Conservation (phyloP, 2,797 vertebrate genomes). For the Anabacerthia variegaticeps region DNA sequence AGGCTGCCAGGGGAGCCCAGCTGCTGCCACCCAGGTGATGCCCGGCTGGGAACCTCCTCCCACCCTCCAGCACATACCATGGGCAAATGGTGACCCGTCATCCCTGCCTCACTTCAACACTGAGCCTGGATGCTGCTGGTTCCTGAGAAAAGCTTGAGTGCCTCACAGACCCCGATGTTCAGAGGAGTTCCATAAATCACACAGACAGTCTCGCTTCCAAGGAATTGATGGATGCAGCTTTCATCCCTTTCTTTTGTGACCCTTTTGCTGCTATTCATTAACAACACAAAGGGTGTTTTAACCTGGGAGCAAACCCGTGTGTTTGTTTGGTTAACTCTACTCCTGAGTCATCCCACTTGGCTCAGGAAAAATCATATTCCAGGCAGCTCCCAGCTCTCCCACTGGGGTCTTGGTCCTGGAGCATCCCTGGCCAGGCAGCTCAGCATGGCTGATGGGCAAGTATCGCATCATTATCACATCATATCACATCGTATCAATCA, state of each 20-base stretch:
- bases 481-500: fast-evolving
- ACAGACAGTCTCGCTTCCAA: background rate
- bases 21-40: background rate
- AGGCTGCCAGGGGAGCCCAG: background rate
- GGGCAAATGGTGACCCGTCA: background rate
- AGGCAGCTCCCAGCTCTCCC: background rate
- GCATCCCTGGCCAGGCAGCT: fast-evolving
- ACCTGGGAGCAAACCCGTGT: background rate
- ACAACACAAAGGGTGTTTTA: background rate
- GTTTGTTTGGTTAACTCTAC: background rate
- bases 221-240: constrained; percentile 7
- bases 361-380: background rate
- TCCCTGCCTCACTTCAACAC: fast-evolving
- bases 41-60: background rate
- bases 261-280: background rate
- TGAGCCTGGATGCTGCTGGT: background rate
- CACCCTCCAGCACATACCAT: background rate
- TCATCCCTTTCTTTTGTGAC: background rate
- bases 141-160: fast-evolving
- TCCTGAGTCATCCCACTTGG: background rate
- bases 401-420: fast-evolving
- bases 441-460: background rate
- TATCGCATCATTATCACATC: fast-evolving
- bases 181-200: background rate
- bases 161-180: background rate